Evolutionary conservation across 1,140 invertebrate genomes (phyloP), one percentile per base, ranked within the genome.

Genomic region (Proctacanthus coquilletti): DNA sequence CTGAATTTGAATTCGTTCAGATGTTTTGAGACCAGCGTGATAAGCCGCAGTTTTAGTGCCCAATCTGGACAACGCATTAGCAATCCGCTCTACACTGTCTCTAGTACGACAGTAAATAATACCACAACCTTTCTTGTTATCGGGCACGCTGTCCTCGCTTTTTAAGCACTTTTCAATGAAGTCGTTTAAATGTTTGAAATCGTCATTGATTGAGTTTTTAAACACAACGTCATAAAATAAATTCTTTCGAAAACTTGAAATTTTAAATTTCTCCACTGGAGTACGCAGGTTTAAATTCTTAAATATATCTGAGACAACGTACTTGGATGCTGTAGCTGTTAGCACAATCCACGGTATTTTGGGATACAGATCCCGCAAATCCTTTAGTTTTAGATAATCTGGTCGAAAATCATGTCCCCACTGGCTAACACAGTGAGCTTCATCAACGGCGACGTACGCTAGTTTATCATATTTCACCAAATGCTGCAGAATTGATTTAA

Each of bases 341-440:
- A 98, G 56, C 1, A 91, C 92, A 17, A 97, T 70, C 68, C 76
- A 88, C 15, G 81, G 76, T 23, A 92, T 71, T 32, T 67, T 61
- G 30, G 71, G 71, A 57, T 79, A 82, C 45, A 69, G 71, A 36
- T 68, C 61, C 43, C 84, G 65, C 8, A 95, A 56, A 13, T 70
- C 49, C 6, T 83, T 85, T 3, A 98, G 61, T 61, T 83, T 89
- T 3, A 95, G 68, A 61, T 97, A 98, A 61, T 96, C 86, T 1
- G 86, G 86, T 18, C 93, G 66, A 60, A 98, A 98, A 62, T 97
- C 92, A 63, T 98, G 93, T 1, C 93, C 93, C 92, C 92, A 98
- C 50, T 96, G 82, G 52, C 86, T 93, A 0, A 97, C 89, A 68
- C 93, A 98, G 61, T 98, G 93, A 9, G 91, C 93, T 69, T 98